Evolutionary conservation across 2,113 vertebrate genomes (phyloP).

Genomic region (Channa argus): DNA sequence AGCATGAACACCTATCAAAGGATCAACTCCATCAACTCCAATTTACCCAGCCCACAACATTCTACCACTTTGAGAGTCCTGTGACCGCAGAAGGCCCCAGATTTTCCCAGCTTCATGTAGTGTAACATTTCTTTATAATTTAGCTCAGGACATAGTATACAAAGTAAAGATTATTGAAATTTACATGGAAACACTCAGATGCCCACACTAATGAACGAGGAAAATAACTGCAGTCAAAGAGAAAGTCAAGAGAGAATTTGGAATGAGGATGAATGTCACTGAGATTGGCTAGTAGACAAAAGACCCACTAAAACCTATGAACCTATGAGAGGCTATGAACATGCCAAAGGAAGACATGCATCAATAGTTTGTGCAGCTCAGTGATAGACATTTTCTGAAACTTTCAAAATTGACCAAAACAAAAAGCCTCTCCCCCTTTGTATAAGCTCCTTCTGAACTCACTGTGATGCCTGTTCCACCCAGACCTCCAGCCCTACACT

Average conservation of each 20-base stretch:
- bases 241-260: background rate
- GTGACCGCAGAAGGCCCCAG: slow-evolving; percentile 38
- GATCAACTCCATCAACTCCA: background rate
- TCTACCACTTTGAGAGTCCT: background rate
- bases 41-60: too few relatives aligned
- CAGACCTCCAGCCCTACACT: background rate
- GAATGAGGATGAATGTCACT: background rate
- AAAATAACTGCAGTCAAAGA: background rate
- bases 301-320: background rate
- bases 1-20: slow-evolving; percentile 27
- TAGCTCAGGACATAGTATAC: slow-evolving; percentile 68
- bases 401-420: background rate
- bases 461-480: slow-evolving; percentile 59
- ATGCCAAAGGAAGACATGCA: too few relatives aligned
- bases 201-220: background rate
- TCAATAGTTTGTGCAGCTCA: background rate
- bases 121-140: slow-evolving; percentile 33
- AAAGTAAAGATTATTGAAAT: slow-evolving; percentile 37
- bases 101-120: slow-evolving; percentile 23
- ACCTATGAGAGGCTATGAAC: background rate
- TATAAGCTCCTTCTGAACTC: slow-evolving; percentile 16
- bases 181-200: slow-evolving; percentile 18
- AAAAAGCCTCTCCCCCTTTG: background rate
- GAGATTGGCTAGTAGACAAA: slow-evolving; percentile 43
- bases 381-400: background rate